phyloP scores from a whole-genome alignment of 2,888 invertebrate species.

The Hoplodrina blanda region DNA sequence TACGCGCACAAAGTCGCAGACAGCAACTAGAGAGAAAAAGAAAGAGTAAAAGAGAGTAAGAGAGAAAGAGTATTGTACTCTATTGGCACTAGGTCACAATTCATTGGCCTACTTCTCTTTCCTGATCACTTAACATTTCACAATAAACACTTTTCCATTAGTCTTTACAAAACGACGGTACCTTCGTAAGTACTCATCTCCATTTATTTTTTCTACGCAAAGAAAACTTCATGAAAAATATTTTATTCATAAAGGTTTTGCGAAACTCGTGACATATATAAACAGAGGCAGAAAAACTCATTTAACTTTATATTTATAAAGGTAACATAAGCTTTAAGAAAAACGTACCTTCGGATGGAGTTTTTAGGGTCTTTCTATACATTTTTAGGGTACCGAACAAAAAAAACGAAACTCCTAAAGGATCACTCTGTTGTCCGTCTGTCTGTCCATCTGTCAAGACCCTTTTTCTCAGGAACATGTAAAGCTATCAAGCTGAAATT shows the following conservation, averaged over 20 bases:
- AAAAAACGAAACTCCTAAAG: no score
- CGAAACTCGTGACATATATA: constrained; percentile 3
- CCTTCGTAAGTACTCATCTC: background rate
- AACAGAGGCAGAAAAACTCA: constrained; percentile 15
- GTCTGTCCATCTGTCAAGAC: no score
- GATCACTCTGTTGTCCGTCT: no score
- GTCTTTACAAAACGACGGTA: background rate
- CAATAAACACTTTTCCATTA: constrained; percentile 4
- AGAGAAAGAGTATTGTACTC: background rate
- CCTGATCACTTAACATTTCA: background rate
- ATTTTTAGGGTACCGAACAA: no score
- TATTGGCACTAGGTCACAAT: background rate
- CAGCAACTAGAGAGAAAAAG: no score
- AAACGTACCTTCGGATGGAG: background rate
- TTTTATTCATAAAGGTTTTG: constrained; percentile 20
- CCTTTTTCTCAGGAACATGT: no score
- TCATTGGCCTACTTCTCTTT: constrained; percentile 1
- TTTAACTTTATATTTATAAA: constrained; percentile 28
- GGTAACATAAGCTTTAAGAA: constrained; percentile 6
- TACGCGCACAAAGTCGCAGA: no score
- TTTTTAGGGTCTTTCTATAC: background rate
- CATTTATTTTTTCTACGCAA: constrained; percentile 9
- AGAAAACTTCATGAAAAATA: background rate
- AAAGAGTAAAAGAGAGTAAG: no score
- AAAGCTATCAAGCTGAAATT: no score